Percentiles rank a stretch among this genome's conserved stretches.
Conservation (phyloP, 2,797 vertebrate species). For the Diglossa cyanea region DNA sequence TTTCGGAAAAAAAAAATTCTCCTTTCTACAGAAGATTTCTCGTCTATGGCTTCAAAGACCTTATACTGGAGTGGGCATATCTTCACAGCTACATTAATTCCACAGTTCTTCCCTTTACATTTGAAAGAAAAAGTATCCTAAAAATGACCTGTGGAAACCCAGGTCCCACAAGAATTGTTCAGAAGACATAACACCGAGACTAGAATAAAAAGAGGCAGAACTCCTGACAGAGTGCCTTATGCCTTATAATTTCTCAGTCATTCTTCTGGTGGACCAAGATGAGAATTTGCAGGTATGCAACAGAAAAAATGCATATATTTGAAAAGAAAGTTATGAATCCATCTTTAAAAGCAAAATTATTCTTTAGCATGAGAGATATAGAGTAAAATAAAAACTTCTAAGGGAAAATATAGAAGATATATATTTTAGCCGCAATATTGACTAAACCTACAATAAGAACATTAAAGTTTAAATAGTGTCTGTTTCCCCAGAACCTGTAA, state of each 20-base stretch:
- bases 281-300: neutral
- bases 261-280: neutral
- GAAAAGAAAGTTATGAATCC: neutral
- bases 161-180: neutral
- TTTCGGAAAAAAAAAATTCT: neutral
- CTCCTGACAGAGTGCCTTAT: neutral
- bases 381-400: neutral
- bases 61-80: neutral
- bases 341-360: neutral
- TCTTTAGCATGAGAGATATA: neutral
- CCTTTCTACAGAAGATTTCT: neutral
- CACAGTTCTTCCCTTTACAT: neutral
- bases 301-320: neutral
- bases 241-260: neutral
- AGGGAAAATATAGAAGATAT: neutral
- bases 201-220: neutral
- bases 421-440: neutral
- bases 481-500: neutral
- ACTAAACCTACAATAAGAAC: neutral
- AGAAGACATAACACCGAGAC: neutral
- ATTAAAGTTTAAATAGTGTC: neutral
- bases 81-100: neutral
- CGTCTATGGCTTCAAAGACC: neutral
- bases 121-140: neutral
- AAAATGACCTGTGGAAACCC: neutral